Conservation (phyloP, 37 sponge, comb jelly and placozoan species). For the Hormiphora californensis region DNA sequence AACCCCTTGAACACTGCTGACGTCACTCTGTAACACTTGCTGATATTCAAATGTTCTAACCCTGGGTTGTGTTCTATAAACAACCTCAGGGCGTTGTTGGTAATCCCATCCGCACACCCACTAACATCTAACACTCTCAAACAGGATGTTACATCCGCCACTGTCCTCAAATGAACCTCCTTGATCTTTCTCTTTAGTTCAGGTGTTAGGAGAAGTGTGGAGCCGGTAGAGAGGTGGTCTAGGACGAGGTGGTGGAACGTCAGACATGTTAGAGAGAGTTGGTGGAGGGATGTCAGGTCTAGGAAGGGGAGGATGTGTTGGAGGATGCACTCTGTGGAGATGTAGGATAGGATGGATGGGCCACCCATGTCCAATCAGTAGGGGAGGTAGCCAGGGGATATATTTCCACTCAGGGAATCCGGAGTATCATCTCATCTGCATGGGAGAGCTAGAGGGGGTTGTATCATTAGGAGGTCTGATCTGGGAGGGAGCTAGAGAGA, state of each 20-base stretch:
- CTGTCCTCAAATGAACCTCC: background rate
- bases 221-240: background rate
- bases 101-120: background rate
- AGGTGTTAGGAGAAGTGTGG: background rate
- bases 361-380: too few relatives aligned
- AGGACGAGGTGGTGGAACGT: background rate
- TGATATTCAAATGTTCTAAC: background rate
- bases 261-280: background rate
- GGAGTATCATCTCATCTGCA: too few relatives aligned
- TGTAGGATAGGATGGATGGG: too few relatives aligned
- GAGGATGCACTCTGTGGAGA: too few relatives aligned
- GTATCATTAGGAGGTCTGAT: too few relatives aligned
- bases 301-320: constrained; percentile 14
- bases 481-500: too few relatives aligned
- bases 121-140: background rate
- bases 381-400: too few relatives aligned
- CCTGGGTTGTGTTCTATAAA: background rate
- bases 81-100: background rate
- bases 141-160: background rate
- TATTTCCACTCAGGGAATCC: too few relatives aligned
- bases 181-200: background rate
- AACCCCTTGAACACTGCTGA: background rate
- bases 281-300: background rate
- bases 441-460: too few relatives aligned
- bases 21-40: background rate